Evolutionary conservation across 2,113 vertebrate genomes (phyloP).

Genomic region (Hippolais icterina): DNA sequence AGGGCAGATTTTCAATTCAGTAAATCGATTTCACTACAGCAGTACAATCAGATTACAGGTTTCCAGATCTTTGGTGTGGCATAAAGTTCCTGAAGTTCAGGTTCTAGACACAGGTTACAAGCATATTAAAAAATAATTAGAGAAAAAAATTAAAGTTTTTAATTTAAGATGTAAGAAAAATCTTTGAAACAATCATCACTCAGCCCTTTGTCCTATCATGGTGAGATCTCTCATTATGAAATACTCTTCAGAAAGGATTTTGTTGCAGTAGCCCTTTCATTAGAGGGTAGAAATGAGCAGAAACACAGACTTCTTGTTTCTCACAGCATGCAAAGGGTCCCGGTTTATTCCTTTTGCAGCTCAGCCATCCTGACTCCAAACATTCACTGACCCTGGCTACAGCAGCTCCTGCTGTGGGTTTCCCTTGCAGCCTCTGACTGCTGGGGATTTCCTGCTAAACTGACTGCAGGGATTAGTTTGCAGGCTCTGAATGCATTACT

Average conservation of each 20-base stretch:
- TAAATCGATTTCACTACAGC: background rate
- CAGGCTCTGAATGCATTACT: no score
- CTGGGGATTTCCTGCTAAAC: no score
- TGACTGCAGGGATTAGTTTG: no score
- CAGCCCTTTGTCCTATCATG: rapidly evolving
- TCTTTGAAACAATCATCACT: background rate
- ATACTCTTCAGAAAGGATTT: background rate
- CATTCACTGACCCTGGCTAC: no score
- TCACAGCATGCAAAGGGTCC: background rate
- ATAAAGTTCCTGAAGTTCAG: background rate
- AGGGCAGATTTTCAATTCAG: background rate
- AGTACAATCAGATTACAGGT: background rate
- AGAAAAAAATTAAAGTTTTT: background rate
- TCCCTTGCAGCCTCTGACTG: no score
- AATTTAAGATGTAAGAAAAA: background rate
- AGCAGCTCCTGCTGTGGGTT: no score
- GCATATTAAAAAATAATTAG: background rate
- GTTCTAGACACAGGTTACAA: background rate
- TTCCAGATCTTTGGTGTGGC: rapidly evolving
- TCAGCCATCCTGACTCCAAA: no score
- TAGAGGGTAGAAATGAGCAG: background rate
- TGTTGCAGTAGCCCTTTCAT: background rate
- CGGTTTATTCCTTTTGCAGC: background rate
- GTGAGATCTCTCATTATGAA: background rate
- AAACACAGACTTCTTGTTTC: background rate